Conservation (phyloP, 2,888 invertebrate genomes). For the Platycheirus albimanus region DNA sequence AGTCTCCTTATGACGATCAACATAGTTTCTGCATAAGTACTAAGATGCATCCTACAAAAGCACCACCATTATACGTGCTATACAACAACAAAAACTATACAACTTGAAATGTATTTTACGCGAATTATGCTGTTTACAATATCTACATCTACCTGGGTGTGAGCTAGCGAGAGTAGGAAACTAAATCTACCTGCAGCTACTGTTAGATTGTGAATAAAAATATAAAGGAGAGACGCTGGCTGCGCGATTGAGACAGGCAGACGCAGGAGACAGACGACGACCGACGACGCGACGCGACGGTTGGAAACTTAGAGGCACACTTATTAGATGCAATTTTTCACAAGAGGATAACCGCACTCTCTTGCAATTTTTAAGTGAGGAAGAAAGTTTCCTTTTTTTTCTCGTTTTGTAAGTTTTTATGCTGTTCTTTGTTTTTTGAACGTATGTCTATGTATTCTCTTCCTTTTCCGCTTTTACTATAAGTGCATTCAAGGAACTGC, state of each 20-base stretch:
- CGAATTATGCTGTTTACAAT: constrained; percentile 72
- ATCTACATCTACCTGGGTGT: not conserved
- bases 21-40: constrained; percentile 59
- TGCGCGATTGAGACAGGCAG: too few relatives aligned
- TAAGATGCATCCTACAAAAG: constrained; percentile 42
- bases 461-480: constrained; percentile 27
- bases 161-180: constrained; percentile 36
- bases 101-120: constrained; percentile 67
- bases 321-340: constrained; percentile 70
- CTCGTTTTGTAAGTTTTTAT: not conserved
- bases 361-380: constrained; percentile 42
- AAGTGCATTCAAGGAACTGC: constrained; percentile 3
- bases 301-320: constrained; percentile 60
- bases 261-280: not conserved
- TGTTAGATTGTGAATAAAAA: constrained; percentile 1
- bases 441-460: constrained; percentile 12
- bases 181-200: constrained; percentile 21
- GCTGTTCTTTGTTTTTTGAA: constrained; percentile 41
- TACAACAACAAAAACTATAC: constrained; percentile 59
- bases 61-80: constrained; percentile 20
- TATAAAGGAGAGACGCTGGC: constrained; percentile 5
- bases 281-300: constrained; percentile 10
- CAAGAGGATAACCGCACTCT: constrained; percentile 63
- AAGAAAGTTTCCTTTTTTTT: constrained; percentile 17
- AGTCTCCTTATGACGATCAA: constrained; percentile 44